Conservation (phyloP, 2,113 vertebrate species). For the Pseudolaguvia tuberculata region DNA sequence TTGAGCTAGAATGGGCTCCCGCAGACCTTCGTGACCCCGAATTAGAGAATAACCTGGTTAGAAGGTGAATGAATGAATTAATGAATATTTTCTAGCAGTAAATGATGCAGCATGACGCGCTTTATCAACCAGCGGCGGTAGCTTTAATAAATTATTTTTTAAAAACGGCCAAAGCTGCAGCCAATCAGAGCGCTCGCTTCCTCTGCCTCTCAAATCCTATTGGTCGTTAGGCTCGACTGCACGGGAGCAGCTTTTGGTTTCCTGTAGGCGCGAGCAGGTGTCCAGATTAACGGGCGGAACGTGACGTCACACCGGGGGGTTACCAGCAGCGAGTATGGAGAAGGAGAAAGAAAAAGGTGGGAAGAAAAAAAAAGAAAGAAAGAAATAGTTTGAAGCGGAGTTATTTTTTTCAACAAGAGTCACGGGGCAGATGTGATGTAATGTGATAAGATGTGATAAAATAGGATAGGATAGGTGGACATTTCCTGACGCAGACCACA, state of each 20-base stretch:
- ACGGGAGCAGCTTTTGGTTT: constrained; percentile 23
- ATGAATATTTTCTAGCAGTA: no score
- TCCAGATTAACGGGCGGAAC: constrained; percentile 36
- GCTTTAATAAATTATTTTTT: constrained; percentile 3
- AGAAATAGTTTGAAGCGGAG: neutral
- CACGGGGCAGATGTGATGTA: constrained; percentile 40
- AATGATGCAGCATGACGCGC: no score
- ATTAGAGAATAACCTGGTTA: no score
- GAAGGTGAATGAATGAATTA: no score
- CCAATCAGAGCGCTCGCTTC: constrained; percentile 5
- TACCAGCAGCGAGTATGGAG: constrained; percentile 39
- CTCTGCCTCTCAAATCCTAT: neutral
- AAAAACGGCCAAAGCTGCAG: neutral
- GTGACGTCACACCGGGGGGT: constrained; percentile 51
- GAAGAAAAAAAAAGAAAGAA: constrained; percentile 11
- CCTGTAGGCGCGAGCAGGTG: constrained; percentile 45
- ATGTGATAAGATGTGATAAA: constrained; percentile 3
- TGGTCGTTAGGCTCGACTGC: neutral
- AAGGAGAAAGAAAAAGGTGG: constrained; percentile 23
- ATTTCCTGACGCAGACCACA: constrained; percentile 22
- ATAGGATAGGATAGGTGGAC: constrained; percentile 3
- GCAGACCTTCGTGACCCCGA: no score
- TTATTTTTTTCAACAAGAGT: neutral
- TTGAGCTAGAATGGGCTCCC: no score
- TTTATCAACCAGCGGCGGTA: neutral